Conservation (phyloP, 2,888 invertebrate genomes). For the Yponomeuta sedellus region DNA sequence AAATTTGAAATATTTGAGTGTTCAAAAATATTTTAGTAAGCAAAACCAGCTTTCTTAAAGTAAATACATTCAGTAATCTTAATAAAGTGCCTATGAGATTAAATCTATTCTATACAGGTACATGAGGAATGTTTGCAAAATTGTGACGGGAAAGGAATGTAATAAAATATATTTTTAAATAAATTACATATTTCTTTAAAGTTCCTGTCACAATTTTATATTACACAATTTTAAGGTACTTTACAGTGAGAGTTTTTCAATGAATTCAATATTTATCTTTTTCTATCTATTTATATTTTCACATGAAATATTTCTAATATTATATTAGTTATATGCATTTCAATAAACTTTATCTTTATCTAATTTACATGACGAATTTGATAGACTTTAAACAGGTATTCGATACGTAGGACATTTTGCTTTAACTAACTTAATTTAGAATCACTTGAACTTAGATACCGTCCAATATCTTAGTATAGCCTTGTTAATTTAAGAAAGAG, state of each 20-base stretch:
- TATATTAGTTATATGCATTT: neutral
- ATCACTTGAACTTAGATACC: neutral
- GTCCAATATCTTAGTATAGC: neutral
- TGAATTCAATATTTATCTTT: constrained; percentile 18
- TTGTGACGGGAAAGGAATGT: neutral
- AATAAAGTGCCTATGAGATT: neutral
- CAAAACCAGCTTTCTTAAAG: neutral
- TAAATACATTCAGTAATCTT: neutral
- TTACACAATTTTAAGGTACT: neutral
- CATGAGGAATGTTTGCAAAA: constrained; percentile 17
- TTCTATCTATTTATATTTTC: constrained; percentile 8
- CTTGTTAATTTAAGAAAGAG: no score
- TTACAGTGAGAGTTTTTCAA: constrained; percentile 16
- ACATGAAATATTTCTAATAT: neutral
- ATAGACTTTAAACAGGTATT: neutral
- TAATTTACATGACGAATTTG: neutral
- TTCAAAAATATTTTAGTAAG: neutral
- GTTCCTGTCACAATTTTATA: neutral
- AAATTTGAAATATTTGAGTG: no score
- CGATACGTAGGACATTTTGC: neutral
- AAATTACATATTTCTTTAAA: neutral
- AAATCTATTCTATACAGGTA: constrained; percentile 27
- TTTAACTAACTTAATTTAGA: neutral
- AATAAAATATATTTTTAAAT: neutral
- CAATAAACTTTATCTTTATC: neutral